These are phyloP conservation scores for Homalodisca vitripennis DNA, from an alignment of 1,140 invertebrate genomes.

Conservation along the genomic window DNA sequence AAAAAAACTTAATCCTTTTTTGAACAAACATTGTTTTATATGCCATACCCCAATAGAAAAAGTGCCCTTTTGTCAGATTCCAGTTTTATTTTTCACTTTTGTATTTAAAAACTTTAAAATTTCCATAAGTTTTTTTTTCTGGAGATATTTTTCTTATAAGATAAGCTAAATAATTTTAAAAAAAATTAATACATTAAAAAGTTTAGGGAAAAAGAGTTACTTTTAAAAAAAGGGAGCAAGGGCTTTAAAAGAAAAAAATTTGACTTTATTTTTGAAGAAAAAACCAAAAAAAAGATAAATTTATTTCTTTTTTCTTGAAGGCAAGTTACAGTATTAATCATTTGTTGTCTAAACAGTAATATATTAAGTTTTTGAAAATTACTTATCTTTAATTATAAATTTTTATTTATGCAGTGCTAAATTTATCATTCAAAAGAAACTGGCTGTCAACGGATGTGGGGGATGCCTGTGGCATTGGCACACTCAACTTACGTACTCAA, in stretches of 20 bases:
- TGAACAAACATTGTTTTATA: no score
- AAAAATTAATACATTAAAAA: no score
- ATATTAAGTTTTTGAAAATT: background rate
- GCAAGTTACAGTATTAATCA: background rate
- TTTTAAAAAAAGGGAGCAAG: no score
- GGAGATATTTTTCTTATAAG: no score
- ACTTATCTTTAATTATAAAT: background rate
- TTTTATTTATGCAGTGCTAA: background rate
- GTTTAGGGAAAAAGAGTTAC: no score
- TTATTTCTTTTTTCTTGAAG: background rate
- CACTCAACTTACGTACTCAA: constrained; percentile 11
- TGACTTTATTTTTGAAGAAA: background rate
- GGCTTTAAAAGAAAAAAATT: background rate
- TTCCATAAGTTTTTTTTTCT: no score
- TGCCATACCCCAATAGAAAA: no score
- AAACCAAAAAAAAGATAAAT: background rate
- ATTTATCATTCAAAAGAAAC: background rate
- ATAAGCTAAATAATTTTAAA: no score
- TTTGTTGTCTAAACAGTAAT: background rate
- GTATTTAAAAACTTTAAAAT: no score
- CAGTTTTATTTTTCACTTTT: no score
- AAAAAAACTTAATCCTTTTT: no score
- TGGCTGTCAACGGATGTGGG: constrained; percentile 26
- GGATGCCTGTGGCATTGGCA: background rate
- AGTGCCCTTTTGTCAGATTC: no score